Conservation (phyloP, 2,113 vertebrate species). For the Suncus etruscus region DNA sequence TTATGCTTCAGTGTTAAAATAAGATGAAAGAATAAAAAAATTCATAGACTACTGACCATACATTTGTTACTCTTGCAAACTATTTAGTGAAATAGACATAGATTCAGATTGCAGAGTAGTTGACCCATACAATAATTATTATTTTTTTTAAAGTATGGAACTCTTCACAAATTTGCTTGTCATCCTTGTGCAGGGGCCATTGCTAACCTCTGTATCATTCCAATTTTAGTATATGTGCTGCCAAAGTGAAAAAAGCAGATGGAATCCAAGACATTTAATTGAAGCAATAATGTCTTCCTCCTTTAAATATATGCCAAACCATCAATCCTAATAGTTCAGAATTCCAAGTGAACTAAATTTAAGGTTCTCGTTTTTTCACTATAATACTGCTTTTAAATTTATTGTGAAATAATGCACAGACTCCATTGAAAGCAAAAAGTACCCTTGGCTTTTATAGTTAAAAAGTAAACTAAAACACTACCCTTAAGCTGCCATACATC, state of each 20-base stretch:
- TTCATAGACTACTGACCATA: too few relatives aligned
- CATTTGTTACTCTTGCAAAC: neutral
- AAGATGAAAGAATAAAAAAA: neutral
- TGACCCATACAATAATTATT: neutral
- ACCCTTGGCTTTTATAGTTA: neutral
- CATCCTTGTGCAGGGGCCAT: too few relatives aligned
- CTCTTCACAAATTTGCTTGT: too few relatives aligned
- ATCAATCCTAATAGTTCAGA: neutral
- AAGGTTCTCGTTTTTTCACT: neutral
- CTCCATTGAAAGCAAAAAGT: neutral
- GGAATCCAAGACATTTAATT: neutral
- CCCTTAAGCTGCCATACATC: neutral
- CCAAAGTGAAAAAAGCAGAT: neutral
- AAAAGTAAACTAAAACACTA: neutral
- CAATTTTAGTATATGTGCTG: too few relatives aligned
- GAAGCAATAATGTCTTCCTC: neutral
- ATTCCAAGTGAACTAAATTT: neutral
- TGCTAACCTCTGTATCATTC: too few relatives aligned
- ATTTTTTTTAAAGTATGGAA: too few relatives aligned
- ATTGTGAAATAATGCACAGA: neutral
- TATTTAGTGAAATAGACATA: constrained; percentile 4
- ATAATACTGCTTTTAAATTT: neutral
- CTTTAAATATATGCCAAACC: neutral
- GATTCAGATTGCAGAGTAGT: neutral
- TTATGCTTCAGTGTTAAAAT: neutral